These are phyloP conservation scores for Dendrolimus pini DNA, from an alignment of 2,888 invertebrate species.

Conservation along the genomic window DNA sequence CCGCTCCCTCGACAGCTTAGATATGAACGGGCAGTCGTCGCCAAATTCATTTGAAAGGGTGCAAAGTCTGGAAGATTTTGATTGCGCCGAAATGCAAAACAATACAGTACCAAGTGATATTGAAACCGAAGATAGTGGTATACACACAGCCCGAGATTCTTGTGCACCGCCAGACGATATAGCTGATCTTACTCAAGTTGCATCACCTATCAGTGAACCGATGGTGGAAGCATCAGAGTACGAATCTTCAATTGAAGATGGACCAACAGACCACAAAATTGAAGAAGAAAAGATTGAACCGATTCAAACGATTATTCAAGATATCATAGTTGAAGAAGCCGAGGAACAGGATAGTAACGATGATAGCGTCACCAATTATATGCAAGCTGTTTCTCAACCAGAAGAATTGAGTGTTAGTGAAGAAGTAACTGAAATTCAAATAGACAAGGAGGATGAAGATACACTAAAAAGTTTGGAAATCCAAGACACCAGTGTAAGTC, in stretches of 20 bases:
- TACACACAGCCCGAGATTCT: slow-evolving; percentile 87
- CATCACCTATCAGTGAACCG: slow-evolving; percentile 64
- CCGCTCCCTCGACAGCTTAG: slow-evolving; percentile 79
- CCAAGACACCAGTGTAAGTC: slow-evolving; percentile 75
- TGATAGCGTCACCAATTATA: slow-evolving; percentile 63
- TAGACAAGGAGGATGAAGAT: slow-evolving; percentile 73
- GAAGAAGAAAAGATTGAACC: slow-evolving; percentile 40
- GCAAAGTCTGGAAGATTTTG: slow-evolving; percentile 80
- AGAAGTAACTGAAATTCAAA: slow-evolving; percentile 65
- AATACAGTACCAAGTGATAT: slow-evolving; percentile 77
- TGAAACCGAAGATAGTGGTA: slow-evolving; percentile 87
- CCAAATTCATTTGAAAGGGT: slow-evolving; percentile 78
- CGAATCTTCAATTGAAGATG: slow-evolving; percentile 66
- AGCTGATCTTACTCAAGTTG: slow-evolving; percentile 74
- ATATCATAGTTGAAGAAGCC: slow-evolving; percentile 63
- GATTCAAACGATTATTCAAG: slow-evolving; percentile 41
- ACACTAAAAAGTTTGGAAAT: slow-evolving; percentile 71
- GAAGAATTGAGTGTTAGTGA: slow-evolving; percentile 64
- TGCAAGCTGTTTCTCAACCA: slow-evolving; percentile 61
- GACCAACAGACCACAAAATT: slow-evolving; percentile 44
- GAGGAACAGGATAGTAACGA: slow-evolving; percentile 58
- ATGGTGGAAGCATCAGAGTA: slow-evolving; percentile 62
- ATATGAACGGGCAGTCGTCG: slow-evolving; percentile 73
- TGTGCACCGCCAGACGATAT: slow-evolving; percentile 86
- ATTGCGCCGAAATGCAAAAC: slow-evolving; percentile 78